Base-by-base conservation (phyloP, 1,140 invertebrate species). In the Heliothis virescens region DNA sequence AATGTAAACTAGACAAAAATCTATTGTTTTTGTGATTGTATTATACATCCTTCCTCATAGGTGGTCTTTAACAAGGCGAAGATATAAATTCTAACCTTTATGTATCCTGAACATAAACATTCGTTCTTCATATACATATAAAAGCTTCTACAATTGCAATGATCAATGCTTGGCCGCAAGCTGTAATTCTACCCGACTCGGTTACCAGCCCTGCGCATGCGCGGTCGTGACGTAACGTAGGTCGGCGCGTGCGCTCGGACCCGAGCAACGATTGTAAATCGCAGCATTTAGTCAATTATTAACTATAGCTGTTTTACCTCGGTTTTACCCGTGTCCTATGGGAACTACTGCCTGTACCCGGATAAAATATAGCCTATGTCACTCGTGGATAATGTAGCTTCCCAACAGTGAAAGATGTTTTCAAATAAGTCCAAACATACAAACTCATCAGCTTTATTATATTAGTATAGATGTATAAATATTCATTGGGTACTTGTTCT, bases 191-290 rank as follows among this genome's bases (percentile, higher is more conserved):
- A 75, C 11, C 48, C 79, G 62, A 21, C 41, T 80, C 69, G 2
- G 69, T 57, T 72, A 72, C 52, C 69, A 29, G 62, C n/a, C n/a
- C 10, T 3, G 63, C 47, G 63, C 26, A n/a, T 18, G 69, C 71
- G 79, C 62, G 59, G 65, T 81, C 74, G 74, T 77, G 74, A 81
- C 57, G 65, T 57, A 57, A 62, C 67, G 34, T 7, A 21, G 67
- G 74, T 60, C 65, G 57, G 72, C 79, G 65, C 53, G 21, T 26
- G 65, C 65, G 48, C 65, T 15, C 7, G 65, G 29, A 10, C 18
- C 18, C 41, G 18, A 53, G 48, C 59, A 29, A 16, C 18, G 67
- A 71, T 71, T 71, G 67, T 67, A 50, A 67, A 71, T 53, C 21
- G 48, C 48, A 53, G 48, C 18, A 53, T 71, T 71, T 52, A 52